These are phyloP conservation scores for Idaea aversata DNA, from an alignment of 2,888 invertebrate species.

Conservation along the genomic window DNA sequence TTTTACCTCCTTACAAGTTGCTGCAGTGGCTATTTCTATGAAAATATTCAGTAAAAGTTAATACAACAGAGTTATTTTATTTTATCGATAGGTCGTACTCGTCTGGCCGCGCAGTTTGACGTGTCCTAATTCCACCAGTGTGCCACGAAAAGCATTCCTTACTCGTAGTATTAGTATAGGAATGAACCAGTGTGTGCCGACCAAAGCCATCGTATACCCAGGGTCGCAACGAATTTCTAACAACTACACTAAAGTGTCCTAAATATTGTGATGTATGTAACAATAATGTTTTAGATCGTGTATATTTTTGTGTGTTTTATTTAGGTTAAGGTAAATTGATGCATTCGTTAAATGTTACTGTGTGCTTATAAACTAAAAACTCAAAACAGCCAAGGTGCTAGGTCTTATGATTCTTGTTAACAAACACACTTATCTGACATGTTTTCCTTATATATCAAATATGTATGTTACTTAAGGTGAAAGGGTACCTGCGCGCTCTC, in stretches of 20 bases:
- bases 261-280: constrained; percentile 76
- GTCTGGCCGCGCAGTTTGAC: constrained; percentile 72
- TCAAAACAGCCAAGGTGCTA: constrained; percentile 1
- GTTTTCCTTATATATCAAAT: constrained; percentile 12
- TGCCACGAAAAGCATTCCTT: constrained; percentile 62
- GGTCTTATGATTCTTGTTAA: neutral
- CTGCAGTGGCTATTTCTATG: neutral
- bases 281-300: constrained; percentile 76
- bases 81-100: constrained; percentile 60
- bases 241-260: constrained; percentile 72
- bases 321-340: constrained; percentile 62
- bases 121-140: constrained; percentile 56
- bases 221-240: constrained; percentile 75
- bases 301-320: constrained; percentile 78
- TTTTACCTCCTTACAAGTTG: neutral
- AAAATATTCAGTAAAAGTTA: neutral
- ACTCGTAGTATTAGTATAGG: constrained; percentile 24
- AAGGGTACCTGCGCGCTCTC: no score
- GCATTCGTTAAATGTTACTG: constrained; percentile 74
- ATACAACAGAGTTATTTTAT: neutral
- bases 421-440: constrained; percentile 6
- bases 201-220: constrained; percentile 49
- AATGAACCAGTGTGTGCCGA: constrained; percentile 51
- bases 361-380: constrained; percentile 31
- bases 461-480: constrained; percentile 17